phyloP scores from a whole-genome alignment of 2,797 vertebrate species.

The Oreochromis mossambicus region DNA sequence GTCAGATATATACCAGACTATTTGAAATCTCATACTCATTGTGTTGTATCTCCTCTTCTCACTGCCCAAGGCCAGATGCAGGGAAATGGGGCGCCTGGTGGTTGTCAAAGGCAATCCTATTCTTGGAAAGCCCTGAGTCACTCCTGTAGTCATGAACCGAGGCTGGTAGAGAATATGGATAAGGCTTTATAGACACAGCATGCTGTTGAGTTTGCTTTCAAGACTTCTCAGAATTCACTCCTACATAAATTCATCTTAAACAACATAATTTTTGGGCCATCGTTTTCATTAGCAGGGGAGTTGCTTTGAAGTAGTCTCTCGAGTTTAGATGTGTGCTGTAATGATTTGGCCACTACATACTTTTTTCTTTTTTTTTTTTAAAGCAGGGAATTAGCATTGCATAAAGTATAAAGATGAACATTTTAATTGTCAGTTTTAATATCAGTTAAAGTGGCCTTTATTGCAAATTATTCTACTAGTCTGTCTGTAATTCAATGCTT shows the following conservation, averaged over 20 bases:
- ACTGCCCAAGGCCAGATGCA: constrained; percentile 42
- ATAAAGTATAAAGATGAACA: background rate
- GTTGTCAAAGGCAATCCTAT: constrained; percentile 69
- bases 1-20: constrained; percentile 15
- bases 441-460: background rate
- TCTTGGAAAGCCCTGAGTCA: constrained; percentile 73
- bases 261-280: background rate
- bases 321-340: background rate
- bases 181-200: background rate
- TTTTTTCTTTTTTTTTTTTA: background rate
- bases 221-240: background rate
- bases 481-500: background rate
- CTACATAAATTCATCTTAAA: background rate
- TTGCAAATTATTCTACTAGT: background rate
- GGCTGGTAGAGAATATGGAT: constrained; percentile 2
- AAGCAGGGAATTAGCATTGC: background rate
- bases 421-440: background rate
- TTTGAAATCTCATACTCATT: constrained; percentile 21
- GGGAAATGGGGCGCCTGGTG: constrained; percentile 47
- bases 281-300: background rate
- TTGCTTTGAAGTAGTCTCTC: background rate
- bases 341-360: background rate
- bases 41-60: constrained; percentile 1
- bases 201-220: background rate
- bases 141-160: constrained; percentile 54